Base-by-base conservation (phyloP, 2,888 invertebrate species). In the Apamea sordens region DNA sequence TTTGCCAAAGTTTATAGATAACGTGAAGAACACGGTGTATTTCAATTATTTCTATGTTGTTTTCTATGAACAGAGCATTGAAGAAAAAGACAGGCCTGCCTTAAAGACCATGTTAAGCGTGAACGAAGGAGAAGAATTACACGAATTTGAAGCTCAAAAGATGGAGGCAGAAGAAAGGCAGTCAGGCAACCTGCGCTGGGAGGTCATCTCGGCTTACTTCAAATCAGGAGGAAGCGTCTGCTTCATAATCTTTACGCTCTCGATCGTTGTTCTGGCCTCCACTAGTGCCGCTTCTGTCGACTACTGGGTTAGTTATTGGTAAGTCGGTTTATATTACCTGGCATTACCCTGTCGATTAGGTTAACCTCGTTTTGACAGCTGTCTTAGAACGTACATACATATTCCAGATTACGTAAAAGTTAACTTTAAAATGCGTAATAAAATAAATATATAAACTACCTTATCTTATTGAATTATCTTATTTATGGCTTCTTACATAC, bases 291-390 rank as follows among this genome's bases (percentile, higher is more conserved):
- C 98, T 80, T 94, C 97, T 1, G 97, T 97, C 0, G 98, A 98
- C 92, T 98, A 97, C 90, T 98, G 98, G 97, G 96, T 98, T 76
- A 97, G 98, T 83, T 98, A 97, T 91, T 98, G 98, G 98, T 98
- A 92, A 95, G 95, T 70, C 10, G 10, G 24, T 32, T 50, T 69
- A 13, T 36, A 36, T 36, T 36, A 36, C 5, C 36, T 36, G 36
- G 5, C 36, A 32, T 32, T 36, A 36, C 36, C 36, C 36, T 36
- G 36, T 5, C 36, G 5, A 36, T 36, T 41, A 41, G 41, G 41
- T 41, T 41, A 41, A 41, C 41, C 41, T 7, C 41, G 5, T 41
- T 41, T 41, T 41, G 41, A 36, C 36, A 36, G 36, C 36, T 36
- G 36, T 36, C 36, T 36, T 36, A 36, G 36, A 36, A 36, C 36